Conservation (phyloP, 2,113 vertebrate genomes). For the Nesoenas mayeri region DNA sequence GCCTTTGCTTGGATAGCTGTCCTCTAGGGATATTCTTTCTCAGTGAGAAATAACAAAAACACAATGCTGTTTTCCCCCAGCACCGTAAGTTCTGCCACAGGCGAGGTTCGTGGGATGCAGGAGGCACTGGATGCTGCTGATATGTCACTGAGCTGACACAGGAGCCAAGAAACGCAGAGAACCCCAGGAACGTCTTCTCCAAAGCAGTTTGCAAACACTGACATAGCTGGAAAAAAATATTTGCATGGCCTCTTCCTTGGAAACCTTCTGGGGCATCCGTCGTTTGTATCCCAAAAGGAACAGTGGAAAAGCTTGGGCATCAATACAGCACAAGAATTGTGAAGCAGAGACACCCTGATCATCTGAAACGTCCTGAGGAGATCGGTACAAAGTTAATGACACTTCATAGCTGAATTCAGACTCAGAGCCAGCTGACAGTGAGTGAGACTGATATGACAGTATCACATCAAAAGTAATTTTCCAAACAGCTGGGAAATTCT, state of each 20-base stretch:
- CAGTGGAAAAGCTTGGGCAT: not conserved
- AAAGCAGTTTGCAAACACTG: not conserved
- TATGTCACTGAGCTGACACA: not conserved
- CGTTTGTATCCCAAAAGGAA: not conserved
- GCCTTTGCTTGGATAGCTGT: not conserved
- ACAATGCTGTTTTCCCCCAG: not conserved
- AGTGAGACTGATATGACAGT: not conserved
- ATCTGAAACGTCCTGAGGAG: not conserved
- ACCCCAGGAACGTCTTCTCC: not conserved
- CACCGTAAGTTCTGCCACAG: not conserved
- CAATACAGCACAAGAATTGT: rapidly evolving
- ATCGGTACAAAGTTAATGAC: not conserved
- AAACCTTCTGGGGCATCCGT: not conserved
- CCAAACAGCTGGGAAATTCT: not conserved
- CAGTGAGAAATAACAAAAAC: not conserved
- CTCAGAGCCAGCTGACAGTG: not conserved
- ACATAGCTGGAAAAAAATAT: not conserved
- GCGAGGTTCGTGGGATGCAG: not conserved
- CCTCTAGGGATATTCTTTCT: not conserved
- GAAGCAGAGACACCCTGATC: not conserved
- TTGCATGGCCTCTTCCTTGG: not conserved
- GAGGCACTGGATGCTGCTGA: not conserved
- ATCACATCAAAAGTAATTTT: not conserved
- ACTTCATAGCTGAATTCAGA: not conserved
- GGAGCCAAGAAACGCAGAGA: not conserved